Base-by-base conservation (phyloP, 2,888 invertebrate genomes). In the Lacanobia oleracea region DNA sequence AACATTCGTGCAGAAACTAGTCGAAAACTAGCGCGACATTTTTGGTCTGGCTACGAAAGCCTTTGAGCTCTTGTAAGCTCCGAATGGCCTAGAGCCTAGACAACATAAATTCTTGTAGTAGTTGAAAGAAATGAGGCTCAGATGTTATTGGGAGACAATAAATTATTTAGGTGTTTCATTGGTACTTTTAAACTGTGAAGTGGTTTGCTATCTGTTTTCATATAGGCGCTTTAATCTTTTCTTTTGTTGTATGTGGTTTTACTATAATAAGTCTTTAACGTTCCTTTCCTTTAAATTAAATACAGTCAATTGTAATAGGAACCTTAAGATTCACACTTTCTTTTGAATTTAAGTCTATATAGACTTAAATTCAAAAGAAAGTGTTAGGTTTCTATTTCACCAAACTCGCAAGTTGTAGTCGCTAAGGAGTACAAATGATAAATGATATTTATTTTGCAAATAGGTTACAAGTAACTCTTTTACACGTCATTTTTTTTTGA, bases 1-100 rank as follows among this genome's bases (percentile, higher is more conserved):
- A 45, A 75, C 50, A 65, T 16, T 66, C 45, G 54, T 56, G 53
- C 14, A n/a, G 64, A 59, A 43, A 56, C 37, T 23, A 53, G 53
- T 59, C 27, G 54, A 53, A 59, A 33, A n/a, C 45, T 40, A 12
- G 45, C 43, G 54, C 65, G 57, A 45, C 37, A 40, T 3, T 69
- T 65, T 75, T 56, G 64, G 62, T 66, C 43, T 12, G 12, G 18
- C 18, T 56, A 1, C 8, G 45, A 33, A 63, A 54, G 51, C 33
- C 40, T 48, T 78, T 72, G 66, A 72, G 66, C 53, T 63, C 16
- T 16, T 40, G 45, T 37, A 37, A 73, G 45, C 43, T 27, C 12
- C 9, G 6, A 53, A 53, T 8, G 6, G 27, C 27, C 18, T 27
- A 21, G 21, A n/a, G n/a, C 8, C 45, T 33, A 18, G 27, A 40